Base-by-base conservation (phyloP, 2,797 vertebrate genomes). In the Craterocephalus amniculus region DNA sequence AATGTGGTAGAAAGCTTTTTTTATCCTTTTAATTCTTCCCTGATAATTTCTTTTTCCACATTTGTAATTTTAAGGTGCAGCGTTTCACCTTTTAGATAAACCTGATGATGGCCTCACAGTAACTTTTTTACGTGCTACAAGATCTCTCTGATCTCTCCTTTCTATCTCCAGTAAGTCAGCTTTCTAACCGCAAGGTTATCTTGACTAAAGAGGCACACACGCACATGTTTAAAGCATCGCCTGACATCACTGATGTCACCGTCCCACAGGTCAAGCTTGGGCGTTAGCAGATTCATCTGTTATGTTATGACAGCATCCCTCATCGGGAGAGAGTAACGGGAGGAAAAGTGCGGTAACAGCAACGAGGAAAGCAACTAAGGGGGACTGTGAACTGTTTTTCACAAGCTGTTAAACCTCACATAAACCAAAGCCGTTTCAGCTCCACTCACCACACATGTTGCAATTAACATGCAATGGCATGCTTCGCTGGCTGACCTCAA, bases 391-490 rank as follows among this genome's bases (percentile, higher is more conserved):
- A 77, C 58, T 69, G 72, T 83, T 87, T 78, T 85, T 88, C 85
- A 79, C 83, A 67, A 84, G 83, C 84, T 84, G 84, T 83, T 81
- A 87, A 92, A 88, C 35, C 62, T 81, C 77, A 70, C 81, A 78
- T 84, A 87, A 91, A 87, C 83, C 67, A 75, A 6, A 48, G 76
- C 75, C 35, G 74, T 82, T 86, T 87, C 63, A 60, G 74, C 78
- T 81, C 72, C 29, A 66, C 80, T 87, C 84, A 79, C 83, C 86
- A 87, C 90, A 87, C 86, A 67, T 88, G 87, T 91, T 87, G 83
- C 79, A 85, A 86, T 89, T 90, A 92, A 87, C 89, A 84, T 88
- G 89, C 86, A 80, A 84, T 32, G 61, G 83, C 83, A 81, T 59
- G 79, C 88, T 76, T 62, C 14, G 55, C 76, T 61, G 82, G 81